Evolutionary conservation across 2,113 vertebrate species (phyloP).

Genomic region (Enhydra lutris): DNA sequence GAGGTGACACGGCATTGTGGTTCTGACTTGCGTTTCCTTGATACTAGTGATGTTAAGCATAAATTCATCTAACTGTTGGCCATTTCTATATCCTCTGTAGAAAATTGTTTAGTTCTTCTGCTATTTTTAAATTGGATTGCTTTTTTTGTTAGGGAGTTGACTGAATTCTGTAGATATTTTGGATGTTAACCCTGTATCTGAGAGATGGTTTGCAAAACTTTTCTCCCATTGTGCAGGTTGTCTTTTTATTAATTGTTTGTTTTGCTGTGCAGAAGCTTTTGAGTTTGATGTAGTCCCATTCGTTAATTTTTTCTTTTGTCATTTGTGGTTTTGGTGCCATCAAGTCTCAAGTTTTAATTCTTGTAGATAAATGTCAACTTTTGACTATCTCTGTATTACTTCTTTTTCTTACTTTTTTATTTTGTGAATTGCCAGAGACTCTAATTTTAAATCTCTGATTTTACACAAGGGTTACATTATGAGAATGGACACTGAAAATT

Average conservation of each 20-base stretch:
- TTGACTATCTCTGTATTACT: neutral
- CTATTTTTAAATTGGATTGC: neutral
- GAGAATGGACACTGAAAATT: neutral
- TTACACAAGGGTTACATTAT: neutral
- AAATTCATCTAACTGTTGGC: neutral
- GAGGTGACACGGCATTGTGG: neutral
- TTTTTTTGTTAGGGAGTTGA: neutral
- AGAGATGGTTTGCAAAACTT: neutral
- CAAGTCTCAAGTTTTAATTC: neutral
- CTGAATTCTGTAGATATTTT: neutral
- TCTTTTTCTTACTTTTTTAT: neutral
- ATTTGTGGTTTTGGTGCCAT: neutral
- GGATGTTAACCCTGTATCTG: neutral
- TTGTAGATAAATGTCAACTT: neutral
- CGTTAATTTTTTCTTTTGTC: neutral
- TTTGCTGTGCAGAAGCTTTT: neutral
- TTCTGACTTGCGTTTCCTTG: neutral
- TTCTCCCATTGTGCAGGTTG: neutral
- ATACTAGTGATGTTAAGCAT: neutral
- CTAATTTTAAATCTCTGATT: constrained; percentile 34
- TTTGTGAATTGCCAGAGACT: constrained; percentile 24
- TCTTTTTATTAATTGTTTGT: neutral
- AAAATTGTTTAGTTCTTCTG: neutral
- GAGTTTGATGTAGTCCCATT: neutral
- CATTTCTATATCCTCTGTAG: neutral